These are phyloP conservation scores for Chlorops oryzae DNA, from an alignment of 1,140 invertebrate genomes.

Conservation along the genomic window DNA sequence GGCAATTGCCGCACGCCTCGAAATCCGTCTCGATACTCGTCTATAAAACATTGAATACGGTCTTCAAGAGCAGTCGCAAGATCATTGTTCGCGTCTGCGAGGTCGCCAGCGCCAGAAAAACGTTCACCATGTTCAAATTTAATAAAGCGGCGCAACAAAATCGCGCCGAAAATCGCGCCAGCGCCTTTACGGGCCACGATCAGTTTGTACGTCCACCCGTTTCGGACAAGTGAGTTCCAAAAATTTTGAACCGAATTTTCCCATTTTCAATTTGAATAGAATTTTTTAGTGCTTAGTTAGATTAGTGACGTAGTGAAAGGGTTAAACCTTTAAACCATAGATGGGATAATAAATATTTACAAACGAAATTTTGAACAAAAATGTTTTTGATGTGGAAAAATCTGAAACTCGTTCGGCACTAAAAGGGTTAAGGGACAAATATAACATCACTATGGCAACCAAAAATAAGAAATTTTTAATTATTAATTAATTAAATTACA, in stretches of 20 bases:
- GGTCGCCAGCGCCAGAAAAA: slow-evolving; percentile 45
- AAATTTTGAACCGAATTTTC: not conserved
- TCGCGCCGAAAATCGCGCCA: slow-evolving; percentile 56
- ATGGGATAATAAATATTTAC: too few species aligned
- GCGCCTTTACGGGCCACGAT: slow-evolving; percentile 66
- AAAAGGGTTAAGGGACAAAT: too few species aligned
- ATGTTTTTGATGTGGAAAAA: too few species aligned
- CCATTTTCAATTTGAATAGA: not conserved
- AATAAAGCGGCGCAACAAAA: slow-evolving; percentile 65
- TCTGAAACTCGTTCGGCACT: too few species aligned
- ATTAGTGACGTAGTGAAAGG: too few species aligned
- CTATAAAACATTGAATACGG: slow-evolving; percentile 46
- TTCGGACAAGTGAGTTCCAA: slow-evolving; percentile 49
- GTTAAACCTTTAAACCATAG: too few species aligned
- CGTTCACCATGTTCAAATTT: slow-evolving; percentile 65
- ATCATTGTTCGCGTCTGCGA: slow-evolving; percentile 47
- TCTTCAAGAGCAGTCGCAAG: slow-evolving; percentile 47
- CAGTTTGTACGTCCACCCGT: slow-evolving; percentile 64
- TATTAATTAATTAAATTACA: too few species aligned
- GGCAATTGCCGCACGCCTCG: slow-evolving; percentile 30
- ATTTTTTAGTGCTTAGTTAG: not conserved
- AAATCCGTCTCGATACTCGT: slow-evolving; percentile 46
- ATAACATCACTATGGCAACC: too few species aligned
- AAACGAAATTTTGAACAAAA: too few species aligned
- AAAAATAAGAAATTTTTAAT: too few species aligned